Conservation (phyloP, 92 coral and sea anemone species). For the Zoanthus sansibaricus region DNA sequence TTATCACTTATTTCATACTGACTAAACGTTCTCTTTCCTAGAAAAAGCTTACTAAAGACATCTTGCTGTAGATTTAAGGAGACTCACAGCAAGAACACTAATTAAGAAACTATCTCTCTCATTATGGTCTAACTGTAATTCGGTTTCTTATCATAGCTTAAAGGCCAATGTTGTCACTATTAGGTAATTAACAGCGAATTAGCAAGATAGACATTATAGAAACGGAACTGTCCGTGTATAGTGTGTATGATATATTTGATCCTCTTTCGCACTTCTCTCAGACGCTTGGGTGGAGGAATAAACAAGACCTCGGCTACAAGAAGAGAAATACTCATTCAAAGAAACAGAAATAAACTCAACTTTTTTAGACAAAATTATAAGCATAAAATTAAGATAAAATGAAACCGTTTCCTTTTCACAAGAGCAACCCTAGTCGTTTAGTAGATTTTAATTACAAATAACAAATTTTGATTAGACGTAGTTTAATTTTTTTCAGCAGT, state of each 20-base stretch:
- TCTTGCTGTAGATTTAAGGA: background rate
- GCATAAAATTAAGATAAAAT: background rate
- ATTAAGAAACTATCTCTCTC: background rate
- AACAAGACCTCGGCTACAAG: background rate
- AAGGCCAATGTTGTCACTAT: constrained; percentile 42
- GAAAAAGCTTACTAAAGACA: background rate
- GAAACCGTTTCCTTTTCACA: background rate
- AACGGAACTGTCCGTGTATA: background rate
- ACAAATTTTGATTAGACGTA: constrained; percentile 19
- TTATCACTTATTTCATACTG: background rate
- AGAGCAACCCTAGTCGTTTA: background rate
- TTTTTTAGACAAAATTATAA: background rate
- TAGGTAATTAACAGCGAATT: constrained; percentile 47
- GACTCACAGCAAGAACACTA: background rate
- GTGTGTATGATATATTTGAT: constrained; percentile 4
- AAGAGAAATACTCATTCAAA: background rate
- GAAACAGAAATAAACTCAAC: background rate
- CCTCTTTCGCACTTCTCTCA: constrained; percentile 1
- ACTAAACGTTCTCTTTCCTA: background rate
- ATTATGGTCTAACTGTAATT: background rate
- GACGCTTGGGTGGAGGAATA: background rate
- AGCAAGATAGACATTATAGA: constrained; percentile 13
- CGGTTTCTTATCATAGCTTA: background rate
- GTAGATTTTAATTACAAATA: constrained; percentile 9
- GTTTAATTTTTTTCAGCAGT: constrained; percentile 12